A percentile compares a stretch with the other conserved stretches of the same genome.
These are phyloP conservation scores for Neocrepidodera transversa DNA, from an alignment of 2,888 invertebrate species.

Conservation along the genomic window DNA sequence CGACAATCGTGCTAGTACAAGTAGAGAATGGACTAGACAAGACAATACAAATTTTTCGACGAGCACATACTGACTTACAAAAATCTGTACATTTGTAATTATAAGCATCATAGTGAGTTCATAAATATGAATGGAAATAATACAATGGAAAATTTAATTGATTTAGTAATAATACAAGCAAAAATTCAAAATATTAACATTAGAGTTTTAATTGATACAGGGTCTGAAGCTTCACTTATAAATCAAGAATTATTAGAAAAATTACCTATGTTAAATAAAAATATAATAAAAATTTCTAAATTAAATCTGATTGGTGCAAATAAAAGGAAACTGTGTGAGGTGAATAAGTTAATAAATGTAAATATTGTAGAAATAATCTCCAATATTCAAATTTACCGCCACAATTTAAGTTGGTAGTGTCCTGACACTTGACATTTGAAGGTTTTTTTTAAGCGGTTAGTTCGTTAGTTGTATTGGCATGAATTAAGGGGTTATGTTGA, in stretches of 20 bases:
- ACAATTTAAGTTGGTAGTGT: too few relatives aligned
- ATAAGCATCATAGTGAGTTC: neutral
- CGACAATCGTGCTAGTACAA: too few relatives aligned
- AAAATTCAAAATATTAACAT: neutral
- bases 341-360: neutral
- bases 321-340: constrained; percentile 2
- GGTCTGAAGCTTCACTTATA: neutral
- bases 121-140: neutral
- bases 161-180: neutral
- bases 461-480: too few relatives aligned
- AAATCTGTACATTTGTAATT: neutral
- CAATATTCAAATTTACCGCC: neutral
- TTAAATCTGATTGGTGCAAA: constrained; percentile 12
- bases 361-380: neutral
- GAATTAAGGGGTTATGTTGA: too few relatives aligned
- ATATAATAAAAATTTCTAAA: constrained; percentile 7
- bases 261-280: neutral
- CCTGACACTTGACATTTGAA: too few relatives aligned
- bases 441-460: too few relatives aligned
- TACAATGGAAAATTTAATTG: neutral
- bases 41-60: neutral
- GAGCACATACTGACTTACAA: neutral
- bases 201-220: neutral
- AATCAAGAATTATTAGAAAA: neutral
- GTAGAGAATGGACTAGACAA: too few relatives aligned